phyloP scores from a whole-genome alignment of 2,797 vertebrate species.

The Schizopygopsis malacanthus region DNA sequence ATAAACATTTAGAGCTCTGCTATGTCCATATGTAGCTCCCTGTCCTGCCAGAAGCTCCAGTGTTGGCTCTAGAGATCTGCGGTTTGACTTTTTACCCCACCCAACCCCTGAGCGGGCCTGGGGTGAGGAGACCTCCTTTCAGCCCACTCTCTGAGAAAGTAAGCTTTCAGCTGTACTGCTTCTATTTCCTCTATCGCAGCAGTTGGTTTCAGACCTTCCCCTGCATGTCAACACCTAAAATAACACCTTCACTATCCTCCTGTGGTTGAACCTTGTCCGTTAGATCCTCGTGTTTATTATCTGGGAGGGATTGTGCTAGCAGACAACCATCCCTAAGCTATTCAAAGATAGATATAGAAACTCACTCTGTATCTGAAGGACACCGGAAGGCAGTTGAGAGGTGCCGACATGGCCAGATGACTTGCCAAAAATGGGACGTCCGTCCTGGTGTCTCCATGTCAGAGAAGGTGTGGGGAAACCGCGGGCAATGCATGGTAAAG shows the following conservation, averaged over 20 bases:
- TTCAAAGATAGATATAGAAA: slow-evolving; percentile 44
- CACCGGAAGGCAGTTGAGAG: slow-evolving; percentile 72
- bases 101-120: slow-evolving; percentile 5
- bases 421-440: slow-evolving; percentile 68
- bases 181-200: slow-evolving; percentile 15
- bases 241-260: slow-evolving; percentile 32
- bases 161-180: slow-evolving; percentile 29
- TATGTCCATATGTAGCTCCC: slow-evolving; percentile 55
- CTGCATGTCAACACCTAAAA: slow-evolving; percentile 34
- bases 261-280: background rate
- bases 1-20: slow-evolving; percentile 66
- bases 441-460: slow-evolving; percentile 82
- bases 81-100: slow-evolving; percentile 43
- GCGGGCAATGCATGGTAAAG: slow-evolving; percentile 77
- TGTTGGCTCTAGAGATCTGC: slow-evolving; percentile 53
- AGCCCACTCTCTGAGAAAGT: slow-evolving; percentile 4
- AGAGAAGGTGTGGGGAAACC: slow-evolving; percentile 81
- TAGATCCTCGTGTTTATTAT: background rate
- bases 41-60: slow-evolving; percentile 48
- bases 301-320: background rate
- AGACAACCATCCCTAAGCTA: background rate
- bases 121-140: slow-evolving; percentile 17
- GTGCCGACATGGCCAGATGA: slow-evolving; percentile 52
- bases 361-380: slow-evolving; percentile 89
- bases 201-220: slow-evolving; percentile 13